Base-by-base conservation (phyloP, 2,888 invertebrate genomes). In the Metacarcinus magister region DNA sequence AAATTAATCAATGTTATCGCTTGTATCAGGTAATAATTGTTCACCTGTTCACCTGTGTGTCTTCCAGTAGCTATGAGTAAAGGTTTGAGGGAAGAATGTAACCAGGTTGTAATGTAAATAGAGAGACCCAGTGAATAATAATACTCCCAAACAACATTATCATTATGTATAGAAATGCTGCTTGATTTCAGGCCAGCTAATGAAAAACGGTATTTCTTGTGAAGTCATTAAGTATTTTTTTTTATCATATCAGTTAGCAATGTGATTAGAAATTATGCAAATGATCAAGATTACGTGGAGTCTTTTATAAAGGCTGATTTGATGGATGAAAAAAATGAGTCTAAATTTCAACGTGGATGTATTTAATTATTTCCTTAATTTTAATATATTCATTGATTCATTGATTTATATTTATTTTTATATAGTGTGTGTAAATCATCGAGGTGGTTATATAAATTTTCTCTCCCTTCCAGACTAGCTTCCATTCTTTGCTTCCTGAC, bases 401-500 rank as follows among this genome's bases (percentile, higher is more conserved):
- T 75, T 23, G 1, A 75, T 28, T 28, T 75, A 39, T 2, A 39
- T 39, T 1, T 39, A 54, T 0, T 13, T 54, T 54, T 54, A 13
- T 28, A 28, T n/a, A 10, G 28, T n/a, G n/a, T n/a, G 0, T 28
- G n/a, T 28, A 8, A 75, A 75, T 8, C 28, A 75, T 10, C 75
- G n/a, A 75, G 28, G 54, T 13, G 8, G n/a, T n/a, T 75, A 28
- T 10, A 28, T 75, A 75, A 75, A 75, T 28, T 75, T 75, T 75
- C 75, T 10, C 75, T 75, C 75, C 75, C 28, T 23, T n/a, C 75
- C 75, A 75, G 28, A 10, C 75, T 10, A 75, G 23, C 75, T 75
- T 75, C 75, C 75, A 28, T n/a, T 75, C 75, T 75, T 28, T 75
- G 75, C 75, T 75, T 75, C 75, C 75, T 75, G n/a, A 23, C 28